phyloP scores from a whole-genome alignment of 2,888 invertebrate species.

The Alitta virens region DNA sequence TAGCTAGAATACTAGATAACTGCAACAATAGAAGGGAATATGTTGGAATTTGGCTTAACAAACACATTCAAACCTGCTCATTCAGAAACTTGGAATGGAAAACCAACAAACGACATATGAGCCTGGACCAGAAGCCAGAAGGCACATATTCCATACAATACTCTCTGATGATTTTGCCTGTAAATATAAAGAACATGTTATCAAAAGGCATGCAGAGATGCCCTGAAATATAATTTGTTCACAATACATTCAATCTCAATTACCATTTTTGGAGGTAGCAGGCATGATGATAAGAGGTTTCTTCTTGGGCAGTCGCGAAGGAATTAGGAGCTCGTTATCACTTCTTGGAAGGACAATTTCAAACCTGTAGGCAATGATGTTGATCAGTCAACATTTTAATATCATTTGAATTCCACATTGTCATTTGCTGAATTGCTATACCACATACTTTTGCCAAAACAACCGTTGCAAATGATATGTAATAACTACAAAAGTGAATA shows the following conservation, averaged over 20 bases:
- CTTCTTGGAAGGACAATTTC: constrained; percentile 50
- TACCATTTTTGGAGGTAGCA: background rate
- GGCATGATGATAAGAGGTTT: constrained; percentile 25
- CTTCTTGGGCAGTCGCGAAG: constrained; percentile 40
- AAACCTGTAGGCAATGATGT: too few relatives aligned
- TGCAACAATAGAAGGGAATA: too few relatives aligned
- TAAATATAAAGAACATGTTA: background rate
- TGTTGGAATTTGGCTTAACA: too few relatives aligned
- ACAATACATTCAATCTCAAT: too few relatives aligned
- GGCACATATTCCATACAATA: constrained; percentile 47
- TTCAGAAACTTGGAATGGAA: constrained; percentile 28
- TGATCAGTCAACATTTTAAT: too few relatives aligned
- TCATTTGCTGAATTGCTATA: too few relatives aligned
- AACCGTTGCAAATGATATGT: too few relatives aligned
- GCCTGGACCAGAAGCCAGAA: constrained; percentile 50
- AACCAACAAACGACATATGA: constrained; percentile 33
- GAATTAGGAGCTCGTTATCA: constrained; percentile 46
- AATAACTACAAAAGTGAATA: too few relatives aligned
- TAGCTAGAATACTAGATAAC: too few relatives aligned
- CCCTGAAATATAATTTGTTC: too few relatives aligned
- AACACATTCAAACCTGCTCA: background rate
- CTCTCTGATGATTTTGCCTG: constrained; percentile 23
- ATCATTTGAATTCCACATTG: too few relatives aligned
- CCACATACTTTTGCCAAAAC: too few relatives aligned
- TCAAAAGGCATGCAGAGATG: background rate